These are phyloP conservation scores for Cheilosia vulpina DNA, from an alignment of 2,888 invertebrate genomes.

Conservation along the genomic window DNA sequence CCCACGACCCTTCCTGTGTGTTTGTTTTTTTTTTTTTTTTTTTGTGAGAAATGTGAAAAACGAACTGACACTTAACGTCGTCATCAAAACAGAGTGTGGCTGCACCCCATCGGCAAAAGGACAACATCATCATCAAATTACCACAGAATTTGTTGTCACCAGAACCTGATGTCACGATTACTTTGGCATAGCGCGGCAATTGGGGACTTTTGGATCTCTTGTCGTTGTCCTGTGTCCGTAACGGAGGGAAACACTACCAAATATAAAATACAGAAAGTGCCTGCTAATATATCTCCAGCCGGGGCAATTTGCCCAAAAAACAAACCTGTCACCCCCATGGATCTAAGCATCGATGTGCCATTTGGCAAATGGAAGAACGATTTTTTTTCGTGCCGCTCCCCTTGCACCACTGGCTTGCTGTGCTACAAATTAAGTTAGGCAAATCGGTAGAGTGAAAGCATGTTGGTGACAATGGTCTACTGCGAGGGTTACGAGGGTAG, in stretches of 20 bases:
- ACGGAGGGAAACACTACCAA: neutral
- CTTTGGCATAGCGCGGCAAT: conserved; percentile 61
- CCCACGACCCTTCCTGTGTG: neutral
- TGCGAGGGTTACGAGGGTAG: neutral
- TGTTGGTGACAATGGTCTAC: conserved; percentile 61
- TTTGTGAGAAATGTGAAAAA: neutral
- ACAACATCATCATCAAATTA: conserved; percentile 73
- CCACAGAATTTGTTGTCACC: conserved; percentile 72
- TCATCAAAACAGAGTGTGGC: conserved; percentile 15
- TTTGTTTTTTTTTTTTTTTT: neutral
- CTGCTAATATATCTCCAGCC: conserved; percentile 65
- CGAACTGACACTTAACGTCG: conserved; percentile 17
- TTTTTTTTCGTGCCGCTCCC: conserved; percentile 25
- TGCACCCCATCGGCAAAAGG: conserved; percentile 50
- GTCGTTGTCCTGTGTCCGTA: conserved; percentile 5
- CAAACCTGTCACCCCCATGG: conserved; percentile 55
- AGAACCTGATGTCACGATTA: conserved; percentile 66
- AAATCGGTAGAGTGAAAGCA: conserved; percentile 59
- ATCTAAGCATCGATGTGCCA: conserved; percentile 64
- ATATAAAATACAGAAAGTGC: conserved; percentile 61
- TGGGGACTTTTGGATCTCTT: conserved; percentile 43
- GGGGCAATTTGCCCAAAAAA: conserved; percentile 63
- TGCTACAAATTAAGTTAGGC: conserved; percentile 77
- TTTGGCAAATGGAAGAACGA: conserved; percentile 67
- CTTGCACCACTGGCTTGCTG: conserved; percentile 17